Evolutionary conservation across 1,140 invertebrate genomes (phyloP).

Genomic region (Drosophila setifemur): DNA sequence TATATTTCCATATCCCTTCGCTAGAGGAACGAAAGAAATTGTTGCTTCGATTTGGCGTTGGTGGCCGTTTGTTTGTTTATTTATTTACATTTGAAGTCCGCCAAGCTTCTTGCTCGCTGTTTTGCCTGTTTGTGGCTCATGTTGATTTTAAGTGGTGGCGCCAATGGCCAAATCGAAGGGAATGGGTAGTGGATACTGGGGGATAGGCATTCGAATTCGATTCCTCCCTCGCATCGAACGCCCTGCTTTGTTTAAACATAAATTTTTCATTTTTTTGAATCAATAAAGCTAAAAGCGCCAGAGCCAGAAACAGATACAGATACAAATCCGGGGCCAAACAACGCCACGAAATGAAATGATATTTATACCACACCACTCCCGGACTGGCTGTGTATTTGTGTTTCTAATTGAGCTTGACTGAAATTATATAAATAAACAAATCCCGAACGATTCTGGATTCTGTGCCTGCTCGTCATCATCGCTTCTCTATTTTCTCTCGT

Average conservation of each 20-base stretch:
- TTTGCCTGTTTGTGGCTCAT: slow-evolving; percentile 35
- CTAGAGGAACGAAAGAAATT: slow-evolving; percentile 28
- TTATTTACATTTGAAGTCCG: slow-evolving; percentile 75
- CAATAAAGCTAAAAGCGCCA: slow-evolving; percentile 74
- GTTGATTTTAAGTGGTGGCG: slow-evolving; percentile 79
- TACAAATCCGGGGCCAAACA: no score
- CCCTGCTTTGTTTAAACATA: slow-evolving; percentile 75
- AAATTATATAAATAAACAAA: slow-evolving; percentile 78
- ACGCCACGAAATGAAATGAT: slow-evolving; percentile 60
- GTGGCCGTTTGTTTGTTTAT: slow-evolving; percentile 57
- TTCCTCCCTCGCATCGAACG: background rate
- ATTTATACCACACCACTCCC: slow-evolving; percentile 22
- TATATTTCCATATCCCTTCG: slow-evolving; percentile 5
- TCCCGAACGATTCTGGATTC: slow-evolving; percentile 11
- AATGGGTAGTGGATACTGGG: slow-evolving; percentile 12
- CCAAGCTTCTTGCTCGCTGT: slow-evolving; percentile 60
- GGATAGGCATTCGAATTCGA: background rate
- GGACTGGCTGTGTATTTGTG: slow-evolving; percentile 33
- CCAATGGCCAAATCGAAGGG: slow-evolving; percentile 55
- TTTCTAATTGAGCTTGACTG: slow-evolving; percentile 80
- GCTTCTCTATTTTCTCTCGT: slow-evolving; percentile 17
- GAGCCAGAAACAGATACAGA: slow-evolving; percentile 27
- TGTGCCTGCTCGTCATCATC: slow-evolving; percentile 21
- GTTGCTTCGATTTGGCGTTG: slow-evolving; percentile 37
- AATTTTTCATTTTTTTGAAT: slow-evolving; percentile 82